Evolutionary conservation across 2,113 vertebrate genomes (phyloP), one percentile per base, ranked within the genome.

Genomic region (Dinomys branickii): DNA sequence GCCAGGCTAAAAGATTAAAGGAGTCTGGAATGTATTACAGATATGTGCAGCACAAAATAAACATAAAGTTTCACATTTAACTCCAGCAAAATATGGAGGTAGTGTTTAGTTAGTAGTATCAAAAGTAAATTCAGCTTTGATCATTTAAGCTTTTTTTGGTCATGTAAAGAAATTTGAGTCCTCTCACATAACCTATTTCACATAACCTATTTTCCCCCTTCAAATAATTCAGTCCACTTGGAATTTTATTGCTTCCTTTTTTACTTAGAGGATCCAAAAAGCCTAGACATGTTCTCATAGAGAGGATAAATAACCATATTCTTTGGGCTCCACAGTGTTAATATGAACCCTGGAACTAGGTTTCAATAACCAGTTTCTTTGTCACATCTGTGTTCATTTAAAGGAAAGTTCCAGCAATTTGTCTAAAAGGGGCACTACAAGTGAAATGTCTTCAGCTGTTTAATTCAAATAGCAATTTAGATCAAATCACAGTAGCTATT

Each of bases 391-490:
- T 90, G 75, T 87, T 80, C 65, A 33, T 26, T 26, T 0, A 11
- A 94, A 93, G 61, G 3, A 86, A 82, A 52, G n/a, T 63, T 93
- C 56, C 35, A 96, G 56, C 28, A 73, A 86, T 82, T 96, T 94
- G 44, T 50, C 65, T 92, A 67, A 47, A 96, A 94, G n/a, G 56
- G 97, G 35, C 97, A 97, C 63, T 88, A 41, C 11, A 94, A 19
- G 1, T 77, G 56, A 90, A 83, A 90, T 35, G 0, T 52, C 56
- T 88, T 85, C 28, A 78, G 83, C 33, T 89, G 19, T 83, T 95
- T 97, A 59, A 95, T 88, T 97, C 14, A 47, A 93, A 97, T 35
- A 95, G 83, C 97, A 98, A 98, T 97, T 91, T 95, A 96, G 94
- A 94, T 44, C 38, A 94, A 97, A 94, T 0, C n/a, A 91, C 38